Conservation (phyloP, 2,113 vertebrate species). For the Saguinus imperator region DNA sequence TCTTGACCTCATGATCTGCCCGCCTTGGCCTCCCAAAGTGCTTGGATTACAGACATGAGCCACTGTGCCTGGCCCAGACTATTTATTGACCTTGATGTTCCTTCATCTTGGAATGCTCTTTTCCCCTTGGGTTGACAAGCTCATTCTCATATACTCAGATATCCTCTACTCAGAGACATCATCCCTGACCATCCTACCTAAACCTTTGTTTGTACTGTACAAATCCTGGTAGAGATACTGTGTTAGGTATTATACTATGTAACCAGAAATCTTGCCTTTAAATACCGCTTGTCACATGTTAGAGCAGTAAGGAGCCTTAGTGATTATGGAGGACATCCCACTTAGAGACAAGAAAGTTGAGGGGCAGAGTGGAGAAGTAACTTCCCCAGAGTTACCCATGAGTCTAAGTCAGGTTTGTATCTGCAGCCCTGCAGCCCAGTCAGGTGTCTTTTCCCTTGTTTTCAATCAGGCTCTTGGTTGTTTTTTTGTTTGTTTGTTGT, state of each 20-base stretch:
- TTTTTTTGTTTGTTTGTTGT: too few species aligned
- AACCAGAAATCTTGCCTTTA: neutral
- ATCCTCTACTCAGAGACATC: neutral
- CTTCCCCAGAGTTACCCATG: rapidly evolving
- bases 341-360: neutral
- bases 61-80: neutral
- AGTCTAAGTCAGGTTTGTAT: neutral
- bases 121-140: neutral
- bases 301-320: neutral
- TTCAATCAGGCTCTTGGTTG: neutral
- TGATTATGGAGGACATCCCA: neutral
- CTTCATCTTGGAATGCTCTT: neutral
- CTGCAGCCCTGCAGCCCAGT: neutral
- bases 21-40: neutral
- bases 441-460: neutral
- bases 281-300: neutral
- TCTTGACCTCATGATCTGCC: neutral
- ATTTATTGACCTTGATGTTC: neutral
- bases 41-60: neutral
- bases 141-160: neutral
- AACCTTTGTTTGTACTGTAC: neutral
- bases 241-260: neutral
- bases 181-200: neutral
- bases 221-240: neutral
- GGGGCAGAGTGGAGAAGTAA: neutral